A percentile compares a stretch with the other conserved stretches of the same genome.
Evolutionary conservation across 1,140 invertebrate genomes (phyloP).

Genomic region (Dendrolimus punctatus): DNA sequence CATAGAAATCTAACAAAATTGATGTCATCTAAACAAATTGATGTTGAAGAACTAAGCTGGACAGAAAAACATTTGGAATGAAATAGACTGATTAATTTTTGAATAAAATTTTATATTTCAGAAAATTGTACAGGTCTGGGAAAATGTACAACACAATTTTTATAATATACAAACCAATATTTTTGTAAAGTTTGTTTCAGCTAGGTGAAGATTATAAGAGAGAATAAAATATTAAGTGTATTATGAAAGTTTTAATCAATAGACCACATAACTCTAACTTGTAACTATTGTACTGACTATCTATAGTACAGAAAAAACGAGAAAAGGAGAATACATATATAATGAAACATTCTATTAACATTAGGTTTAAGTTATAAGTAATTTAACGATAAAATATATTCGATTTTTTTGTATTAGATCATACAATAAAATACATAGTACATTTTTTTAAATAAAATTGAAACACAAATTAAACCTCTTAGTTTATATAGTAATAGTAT

Average conservation of each 20-base stretch:
- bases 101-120: conserved; percentile 68
- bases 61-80: conserved; percentile 27
- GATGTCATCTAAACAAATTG: conserved; percentile 23
- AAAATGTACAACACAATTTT: conserved; percentile 62
- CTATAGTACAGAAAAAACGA: conserved; percentile 24
- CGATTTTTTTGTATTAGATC: conserved; percentile 14
- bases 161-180: conserved; percentile 51
- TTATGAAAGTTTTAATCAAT: conserved; percentile 32
- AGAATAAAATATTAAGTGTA: conserved; percentile 42
- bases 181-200: conserved; percentile 39
- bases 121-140: conserved; percentile 69
- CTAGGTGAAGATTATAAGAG: conserved; percentile 55
- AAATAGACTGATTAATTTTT: conserved; percentile 17
- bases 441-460: conserved; percentile 23
- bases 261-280: conserved; percentile 35
- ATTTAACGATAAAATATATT: too few species aligned
- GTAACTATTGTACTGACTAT: conserved; percentile 41
- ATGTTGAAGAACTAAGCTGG: conserved; percentile 37
- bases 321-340: conserved; percentile 15
- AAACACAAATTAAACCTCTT: conserved; percentile 62
- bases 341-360: conserved; percentile 16
- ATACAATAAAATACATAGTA: conserved; percentile 4
- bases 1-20: conserved; percentile 31
- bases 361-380: conserved; percentile 4
- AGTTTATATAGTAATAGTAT: conserved; percentile 60